phyloP scores from a whole-genome alignment of 2,888 invertebrate genomes.

The Eumacrocentrus americanus region DNA sequence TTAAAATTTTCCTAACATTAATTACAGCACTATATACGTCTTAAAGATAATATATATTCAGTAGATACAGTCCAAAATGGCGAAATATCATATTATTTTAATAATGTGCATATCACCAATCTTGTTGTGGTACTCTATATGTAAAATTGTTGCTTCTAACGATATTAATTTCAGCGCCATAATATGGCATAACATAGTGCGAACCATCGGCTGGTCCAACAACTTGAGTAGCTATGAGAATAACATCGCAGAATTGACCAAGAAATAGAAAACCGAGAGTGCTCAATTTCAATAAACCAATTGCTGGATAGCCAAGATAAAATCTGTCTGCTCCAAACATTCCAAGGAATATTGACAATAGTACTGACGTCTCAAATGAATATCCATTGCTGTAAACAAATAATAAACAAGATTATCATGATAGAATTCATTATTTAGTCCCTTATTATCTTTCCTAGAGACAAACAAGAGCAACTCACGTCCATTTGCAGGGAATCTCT shows the following conservation, averaged over 20 bases:
- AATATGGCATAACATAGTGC: conserved; percentile 91
- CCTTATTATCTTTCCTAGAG: not conserved
- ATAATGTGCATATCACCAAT: conserved; percentile 69
- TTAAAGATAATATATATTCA: not conserved
- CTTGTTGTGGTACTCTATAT: conserved; percentile 78
- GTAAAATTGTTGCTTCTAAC: conserved; percentile 85
- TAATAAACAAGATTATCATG: too few relatives aligned
- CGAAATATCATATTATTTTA: not conserved
- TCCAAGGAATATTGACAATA: conserved; percentile 95
- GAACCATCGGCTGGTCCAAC: conserved; percentile 96
- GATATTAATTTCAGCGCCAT: conserved; percentile 84
- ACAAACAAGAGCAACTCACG: conserved; percentile 71
- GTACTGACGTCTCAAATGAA: conserved; percentile 86
- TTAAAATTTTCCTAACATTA: too few relatives aligned
- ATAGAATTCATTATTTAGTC: too few relatives aligned
- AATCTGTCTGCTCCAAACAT: conserved; percentile 98
- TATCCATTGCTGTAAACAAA: conserved; percentile 88
- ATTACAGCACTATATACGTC: too few relatives aligned
- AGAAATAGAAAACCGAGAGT: conserved; percentile 96
- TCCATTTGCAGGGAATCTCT: conserved; percentile 91
- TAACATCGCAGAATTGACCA: conserved; percentile 92
- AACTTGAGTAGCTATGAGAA: conserved; percentile 93
- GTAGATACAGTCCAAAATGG: not conserved
- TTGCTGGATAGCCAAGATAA: conserved; percentile 97
- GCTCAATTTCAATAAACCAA: conserved; percentile 92